Evolutionary conservation across 1,140 invertebrate species (phyloP).

Genomic region (Saccostrea cuccullata): DNA sequence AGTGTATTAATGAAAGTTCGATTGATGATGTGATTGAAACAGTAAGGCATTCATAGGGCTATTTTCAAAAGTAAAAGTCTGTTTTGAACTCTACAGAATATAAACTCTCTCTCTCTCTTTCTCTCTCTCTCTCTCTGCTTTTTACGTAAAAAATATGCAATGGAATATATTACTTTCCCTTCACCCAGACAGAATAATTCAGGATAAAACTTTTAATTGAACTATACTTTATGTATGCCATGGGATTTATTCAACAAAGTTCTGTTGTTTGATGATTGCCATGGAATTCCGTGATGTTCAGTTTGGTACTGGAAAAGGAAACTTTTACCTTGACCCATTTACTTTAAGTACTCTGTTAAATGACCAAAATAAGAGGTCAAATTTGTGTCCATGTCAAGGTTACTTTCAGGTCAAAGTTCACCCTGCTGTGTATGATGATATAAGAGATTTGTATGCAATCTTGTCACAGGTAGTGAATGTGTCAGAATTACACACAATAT

Average conservation of each 20-base stretch:
- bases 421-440: not conserved
- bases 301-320: not conserved
- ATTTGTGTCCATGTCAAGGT: not conserved
- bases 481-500: no score
- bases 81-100: no score
- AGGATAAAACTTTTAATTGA: no score
- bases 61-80: no score
- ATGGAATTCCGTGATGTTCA: not conserved
- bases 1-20: not conserved
- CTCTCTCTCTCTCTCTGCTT: no score
- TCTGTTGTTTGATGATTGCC: not conserved
- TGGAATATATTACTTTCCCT: not conserved
- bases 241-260: not conserved
- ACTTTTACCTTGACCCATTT: no score
- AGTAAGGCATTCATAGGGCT: no score
- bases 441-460: not conserved
- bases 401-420: not conserved
- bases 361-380: not conserved
- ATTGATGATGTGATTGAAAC: not conserved
- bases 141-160: no score
- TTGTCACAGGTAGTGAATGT: constrained; percentile 3
- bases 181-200: not conserved
- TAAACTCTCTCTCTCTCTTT: no score
- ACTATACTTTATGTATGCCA: no score
- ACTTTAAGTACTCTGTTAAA: not conserved